phyloP scores from a whole-genome alignment of 2,888 invertebrate genomes.

The Tiliacea aurago region DNA sequence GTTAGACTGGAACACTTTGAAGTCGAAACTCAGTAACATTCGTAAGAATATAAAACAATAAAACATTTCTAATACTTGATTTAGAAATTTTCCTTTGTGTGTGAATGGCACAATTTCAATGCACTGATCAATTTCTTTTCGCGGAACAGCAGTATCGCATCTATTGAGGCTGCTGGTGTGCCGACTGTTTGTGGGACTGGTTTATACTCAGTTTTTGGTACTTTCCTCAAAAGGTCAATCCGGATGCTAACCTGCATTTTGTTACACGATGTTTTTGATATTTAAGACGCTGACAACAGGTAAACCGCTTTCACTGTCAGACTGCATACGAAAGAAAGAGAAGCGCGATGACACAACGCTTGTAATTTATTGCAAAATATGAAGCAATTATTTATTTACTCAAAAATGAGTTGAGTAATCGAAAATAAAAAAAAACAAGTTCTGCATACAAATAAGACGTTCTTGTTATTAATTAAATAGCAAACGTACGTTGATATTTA shows the following conservation, averaged over 20 bases:
- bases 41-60: background rate
- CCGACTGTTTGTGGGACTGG: too few species aligned
- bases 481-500: too few species aligned
- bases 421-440: too few species aligned
- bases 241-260: background rate
- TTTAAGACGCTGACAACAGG: too few species aligned
- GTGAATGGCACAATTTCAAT: slow-evolving; percentile 32
- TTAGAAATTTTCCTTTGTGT: slow-evolving; percentile 27
- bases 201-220: background rate
- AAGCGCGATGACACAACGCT: too few species aligned
- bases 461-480: too few species aligned
- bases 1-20: background rate
- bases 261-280: background rate
- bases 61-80: slow-evolving; percentile 8
- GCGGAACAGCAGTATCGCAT: slow-evolving; percentile 14
- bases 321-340: too few species aligned
- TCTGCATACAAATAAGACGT: too few species aligned
- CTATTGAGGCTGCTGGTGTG: slow-evolving; percentile 8
- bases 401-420: too few species aligned
- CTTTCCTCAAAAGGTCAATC: background rate
- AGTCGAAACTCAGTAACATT: background rate
- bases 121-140: slow-evolving; percentile 30
- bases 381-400: too few species aligned
- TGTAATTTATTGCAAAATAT: too few species aligned
- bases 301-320: too few species aligned